Evolutionary conservation across 1,140 invertebrate species (phyloP).

Genomic region (Antheraea pernyi): DNA sequence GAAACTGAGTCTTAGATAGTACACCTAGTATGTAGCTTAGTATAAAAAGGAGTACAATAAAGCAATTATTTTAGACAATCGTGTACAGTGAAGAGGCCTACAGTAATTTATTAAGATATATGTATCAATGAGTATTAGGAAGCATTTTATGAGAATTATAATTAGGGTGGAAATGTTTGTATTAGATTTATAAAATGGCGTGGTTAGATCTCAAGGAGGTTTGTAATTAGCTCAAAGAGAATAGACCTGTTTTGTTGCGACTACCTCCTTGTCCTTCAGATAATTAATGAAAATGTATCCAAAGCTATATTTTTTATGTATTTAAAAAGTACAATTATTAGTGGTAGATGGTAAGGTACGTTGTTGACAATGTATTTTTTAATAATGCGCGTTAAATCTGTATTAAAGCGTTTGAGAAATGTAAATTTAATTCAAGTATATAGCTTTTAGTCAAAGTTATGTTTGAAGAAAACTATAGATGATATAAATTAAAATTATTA

Average conservation of each 20-base stretch:
- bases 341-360: background rate
- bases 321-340: background rate
- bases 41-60: constrained; percentile 63
- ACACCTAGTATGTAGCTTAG: constrained; percentile 38
- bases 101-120: constrained; percentile 31
- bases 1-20: constrained; percentile 4
- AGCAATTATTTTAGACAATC: constrained; percentile 48
- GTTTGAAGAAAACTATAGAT: too few relatives aligned
- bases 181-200: background rate
- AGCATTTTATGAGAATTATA: constrained; percentile 8
- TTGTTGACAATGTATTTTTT: background rate
- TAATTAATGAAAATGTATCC: constrained; percentile 18
- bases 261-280: background rate
- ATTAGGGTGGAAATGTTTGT: background rate
- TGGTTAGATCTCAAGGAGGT: constrained; percentile 7
- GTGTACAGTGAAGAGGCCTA: constrained; percentile 45
- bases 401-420: too few relatives aligned
- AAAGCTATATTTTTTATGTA: background rate
- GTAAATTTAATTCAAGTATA: too few relatives aligned
- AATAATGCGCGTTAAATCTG: too few relatives aligned
- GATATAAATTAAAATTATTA: too few relatives aligned
- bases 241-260: constrained; percentile 3
- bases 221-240: background rate
- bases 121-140: constrained; percentile 10
- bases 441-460: too few relatives aligned